Base-by-base conservation (phyloP, 2,113 vertebrate species). In the Zosterops japonicus region DNA sequence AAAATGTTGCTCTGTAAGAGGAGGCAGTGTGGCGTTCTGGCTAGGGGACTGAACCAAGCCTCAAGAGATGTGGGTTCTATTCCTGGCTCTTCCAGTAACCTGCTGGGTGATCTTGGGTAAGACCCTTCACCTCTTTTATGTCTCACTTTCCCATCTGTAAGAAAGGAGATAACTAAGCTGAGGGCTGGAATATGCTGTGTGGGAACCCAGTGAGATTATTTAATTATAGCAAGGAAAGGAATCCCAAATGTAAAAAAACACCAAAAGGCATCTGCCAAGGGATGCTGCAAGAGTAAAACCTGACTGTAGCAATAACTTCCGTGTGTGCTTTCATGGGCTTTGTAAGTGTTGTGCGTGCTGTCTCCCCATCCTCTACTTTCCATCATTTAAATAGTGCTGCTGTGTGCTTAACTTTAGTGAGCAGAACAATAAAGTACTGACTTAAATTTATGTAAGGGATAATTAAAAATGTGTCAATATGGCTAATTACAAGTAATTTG, bases 1-100 rank as follows among this genome's bases (percentile, higher is more conserved):
- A 96, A 94, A 96, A 95, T 89, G 31, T 92, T 95, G 88, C 85
- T 97, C 91, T 93, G 79, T 97, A 95, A 94, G 93, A 94, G 91
- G 85, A 95, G 94, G 88, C 92, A 94, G 64, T 96, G 78, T 93
- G 76, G 47, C 83, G 79, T 95, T 91, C 90, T 95, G 94, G 95
- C 87, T 95, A 95, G 93, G 94, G 95, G 87, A 93, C 92, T 96
- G 90, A 96, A 96, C 86, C 94, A 88, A 88, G 92, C 86, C 90
- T 96, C 76, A 57, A 83, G 95, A 95, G 81, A 94, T 84, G 83
- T 90, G 79, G 52, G 77, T 92, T 97, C 90, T 93, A 25, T 84
- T 95, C 93, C 92, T 80, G 79, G 25, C 64, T 95, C 74, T 94
- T 95, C 94, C 92, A 95, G 93, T 97, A 90, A 94, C 93, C 89